Evolutionary conservation across 2,888 invertebrate species (phyloP).

Genomic region (Hypercompe scribonia): DNA sequence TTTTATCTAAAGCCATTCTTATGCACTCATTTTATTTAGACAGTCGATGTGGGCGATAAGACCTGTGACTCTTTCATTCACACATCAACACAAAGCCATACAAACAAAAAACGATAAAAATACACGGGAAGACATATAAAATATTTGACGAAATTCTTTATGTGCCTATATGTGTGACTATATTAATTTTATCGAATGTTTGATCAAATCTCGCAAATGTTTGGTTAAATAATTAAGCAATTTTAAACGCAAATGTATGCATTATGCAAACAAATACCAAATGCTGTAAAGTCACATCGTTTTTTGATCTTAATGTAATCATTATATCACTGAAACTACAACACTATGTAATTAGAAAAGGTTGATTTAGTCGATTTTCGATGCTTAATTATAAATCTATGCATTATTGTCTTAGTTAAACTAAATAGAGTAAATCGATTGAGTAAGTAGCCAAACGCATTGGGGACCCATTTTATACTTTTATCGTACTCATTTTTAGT

Average conservation of each 20-base stretch:
- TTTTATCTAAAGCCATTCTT: background rate
- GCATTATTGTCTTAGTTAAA: background rate
- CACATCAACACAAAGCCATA: conserved; percentile 2
- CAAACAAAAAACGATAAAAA: conserved; percentile 6
- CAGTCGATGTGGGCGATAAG: conserved; percentile 6
- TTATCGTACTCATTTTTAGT: background rate
- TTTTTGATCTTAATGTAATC: no score
- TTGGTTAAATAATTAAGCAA: background rate
- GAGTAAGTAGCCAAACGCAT: background rate
- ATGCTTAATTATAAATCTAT: background rate
- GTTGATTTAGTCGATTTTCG: background rate
- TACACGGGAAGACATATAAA: background rate
- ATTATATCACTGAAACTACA: no score
- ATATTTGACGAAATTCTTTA: background rate
- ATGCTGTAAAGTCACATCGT: background rate
- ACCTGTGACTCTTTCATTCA: conserved; percentile 8
- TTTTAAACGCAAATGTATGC: background rate
- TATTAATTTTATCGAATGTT: background rate
- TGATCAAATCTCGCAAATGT: background rate
- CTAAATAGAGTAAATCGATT: background rate
- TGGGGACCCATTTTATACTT: background rate
- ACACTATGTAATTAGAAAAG: background rate
- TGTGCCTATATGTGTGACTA: background rate
- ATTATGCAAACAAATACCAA: background rate
- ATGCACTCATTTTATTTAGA: background rate